Evolutionary conservation across 1,140 invertebrate genomes (phyloP), one percentile per base, ranked within the genome.

Genomic region (Caenorhabditis latens): DNA sequence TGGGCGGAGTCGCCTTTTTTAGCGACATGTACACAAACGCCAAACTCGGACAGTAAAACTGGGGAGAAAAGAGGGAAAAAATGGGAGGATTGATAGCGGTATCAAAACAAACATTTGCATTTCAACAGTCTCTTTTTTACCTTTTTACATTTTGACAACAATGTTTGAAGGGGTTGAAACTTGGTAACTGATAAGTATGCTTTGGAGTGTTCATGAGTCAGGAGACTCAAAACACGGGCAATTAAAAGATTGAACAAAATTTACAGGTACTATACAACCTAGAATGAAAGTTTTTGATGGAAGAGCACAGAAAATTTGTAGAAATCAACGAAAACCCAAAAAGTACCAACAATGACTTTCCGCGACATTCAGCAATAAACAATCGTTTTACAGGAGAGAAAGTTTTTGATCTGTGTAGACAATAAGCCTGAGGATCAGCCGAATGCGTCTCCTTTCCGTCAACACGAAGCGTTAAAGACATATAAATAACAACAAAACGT

Each of bases 31-130:
- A 79, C 71, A 79, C 71, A 79, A 79, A 79, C 71, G 71, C 13
- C 16, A 11, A 79, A 79, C 71, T 79, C 46, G 46, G 71, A 48
- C 71, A 32, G 71, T 79, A 79, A 79, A 48, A 79, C 13, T 40
- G 19, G n/a, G 21, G 71, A 79, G 71, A 79, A 24, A 50, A 48
- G 21, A 67, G 24, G 19, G n/a, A 50, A 32, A 50, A 79, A 50
- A 50, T 11, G 46, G 71, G 71, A n/a, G 71, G 71, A 79, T 79
- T 79, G 71, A 79, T 79, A 79, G 71, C 71, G 46, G 43, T 79
- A 50, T 79, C 71, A 79, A 79, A 79, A 79, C 71, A 79, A 79
- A 79, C 71, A 79, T 79, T 79, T 79, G 71, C 71, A 79, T 79
- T 79, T 79, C n/a, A 46, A 79, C 46, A 21, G 71, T 50, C 71